phyloP scores from a whole-genome alignment of 2,888 invertebrate genomes.

The Parasteatoda lunata region DNA sequence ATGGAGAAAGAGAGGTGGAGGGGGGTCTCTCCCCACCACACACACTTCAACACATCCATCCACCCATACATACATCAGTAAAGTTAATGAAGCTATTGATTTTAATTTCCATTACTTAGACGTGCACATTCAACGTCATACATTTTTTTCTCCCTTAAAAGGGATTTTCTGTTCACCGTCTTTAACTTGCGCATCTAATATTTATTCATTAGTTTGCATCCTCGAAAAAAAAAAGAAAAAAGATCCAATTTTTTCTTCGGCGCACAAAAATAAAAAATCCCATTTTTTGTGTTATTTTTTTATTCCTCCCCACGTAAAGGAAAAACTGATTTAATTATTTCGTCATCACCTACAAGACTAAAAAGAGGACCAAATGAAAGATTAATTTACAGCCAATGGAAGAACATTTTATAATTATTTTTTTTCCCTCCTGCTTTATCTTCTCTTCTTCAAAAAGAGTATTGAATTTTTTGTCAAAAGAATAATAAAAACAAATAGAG shows the following conservation, averaged over 20 bases:
- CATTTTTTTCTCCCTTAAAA: conserved; percentile 38
- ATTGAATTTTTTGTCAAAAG: conserved; percentile 25
- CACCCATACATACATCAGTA: conserved; percentile 63
- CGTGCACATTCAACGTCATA: conserved; percentile 30
- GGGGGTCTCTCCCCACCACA: conserved; percentile 18
- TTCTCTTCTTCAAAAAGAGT: conserved; percentile 21
- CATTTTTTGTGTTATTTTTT: conserved; percentile 39
- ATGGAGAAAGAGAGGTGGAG: conserved; percentile 1
- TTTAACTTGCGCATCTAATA: conserved; percentile 62
- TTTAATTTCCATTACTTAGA: conserved; percentile 68
- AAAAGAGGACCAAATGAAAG: conserved; percentile 53
- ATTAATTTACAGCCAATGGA: conserved; percentile 67
- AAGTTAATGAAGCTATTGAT: conserved; percentile 69
- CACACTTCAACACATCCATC: conserved; percentile 42
- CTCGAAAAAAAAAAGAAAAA: background rate
- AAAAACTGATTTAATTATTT: conserved; percentile 68
- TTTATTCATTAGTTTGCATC: conserved; percentile 66
- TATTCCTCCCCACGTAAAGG: conserved; percentile 37
- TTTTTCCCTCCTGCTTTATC: conserved; percentile 18
- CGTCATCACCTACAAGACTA: conserved; percentile 62
- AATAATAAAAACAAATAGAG: conserved; percentile 13
- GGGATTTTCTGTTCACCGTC: conserved; percentile 42
- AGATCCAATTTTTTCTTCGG: conserved; percentile 28
- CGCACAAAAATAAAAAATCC: conserved; percentile 1
- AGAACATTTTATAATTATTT: conserved; percentile 52